phyloP scores from a whole-genome alignment of 2,888 invertebrate genomes.

The Alloplasta piceator region DNA sequence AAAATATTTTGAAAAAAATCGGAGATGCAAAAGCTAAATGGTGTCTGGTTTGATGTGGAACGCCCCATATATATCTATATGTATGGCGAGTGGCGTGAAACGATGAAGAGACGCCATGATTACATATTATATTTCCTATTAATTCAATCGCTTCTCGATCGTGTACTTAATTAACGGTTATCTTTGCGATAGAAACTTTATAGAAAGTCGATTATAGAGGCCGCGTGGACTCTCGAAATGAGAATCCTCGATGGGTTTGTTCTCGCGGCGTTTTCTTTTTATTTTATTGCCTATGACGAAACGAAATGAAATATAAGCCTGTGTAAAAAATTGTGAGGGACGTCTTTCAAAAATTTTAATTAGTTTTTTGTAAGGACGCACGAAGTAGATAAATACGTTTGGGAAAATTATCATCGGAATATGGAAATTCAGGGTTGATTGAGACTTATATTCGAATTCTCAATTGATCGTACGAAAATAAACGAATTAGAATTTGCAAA shows the following conservation, averaged over 20 bases:
- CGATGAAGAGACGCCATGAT: slow-evolving; percentile 15
- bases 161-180: slow-evolving; percentile 63
- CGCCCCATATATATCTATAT: slow-evolving; percentile 49
- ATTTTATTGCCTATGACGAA: slow-evolving; percentile 14
- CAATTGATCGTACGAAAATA: too few relatives aligned
- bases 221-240: slow-evolving; percentile 28
- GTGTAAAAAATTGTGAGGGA: not conserved
- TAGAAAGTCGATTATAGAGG: slow-evolving; percentile 52
- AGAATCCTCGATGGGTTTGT: slow-evolving; percentile 17
- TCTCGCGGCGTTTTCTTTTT: slow-evolving; percentile 19
- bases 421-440: too few relatives aligned
- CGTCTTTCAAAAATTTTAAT: too few relatives aligned
- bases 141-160: slow-evolving; percentile 62
- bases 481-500: too few relatives aligned
- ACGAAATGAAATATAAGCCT: not conserved
- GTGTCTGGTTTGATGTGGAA: too few relatives aligned
- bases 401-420: too few relatives aligned
- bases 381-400: too few relatives aligned
- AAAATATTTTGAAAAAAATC: too few relatives aligned
- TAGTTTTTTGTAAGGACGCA: too few relatives aligned
- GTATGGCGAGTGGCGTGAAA: slow-evolving; percentile 49
- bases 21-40: too few relatives aligned
- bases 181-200: slow-evolving; percentile 58
- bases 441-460: too few relatives aligned
- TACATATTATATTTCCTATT: slow-evolving; percentile 53